Conservation (phyloP, 2,888 invertebrate species). For the Caenorhabditis sp. region DNA sequence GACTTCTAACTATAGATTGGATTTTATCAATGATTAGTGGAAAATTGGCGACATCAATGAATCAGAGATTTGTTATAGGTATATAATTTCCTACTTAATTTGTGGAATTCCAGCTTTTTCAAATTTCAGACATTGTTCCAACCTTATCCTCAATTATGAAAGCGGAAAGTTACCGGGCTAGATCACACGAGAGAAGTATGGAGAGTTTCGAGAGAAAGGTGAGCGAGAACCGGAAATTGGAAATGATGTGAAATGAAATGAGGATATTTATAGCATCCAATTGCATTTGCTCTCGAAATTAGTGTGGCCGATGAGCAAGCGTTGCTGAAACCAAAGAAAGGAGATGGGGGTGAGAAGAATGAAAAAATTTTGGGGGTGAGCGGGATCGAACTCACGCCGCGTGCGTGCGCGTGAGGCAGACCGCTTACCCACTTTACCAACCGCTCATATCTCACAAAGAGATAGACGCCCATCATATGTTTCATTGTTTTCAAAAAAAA, state of each 20-base stretch:
- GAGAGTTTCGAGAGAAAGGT: conserved; percentile 45
- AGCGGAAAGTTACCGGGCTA: conserved; percentile 37
- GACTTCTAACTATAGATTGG: conserved; percentile 67
- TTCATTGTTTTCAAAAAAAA: not conserved
- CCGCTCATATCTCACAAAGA: too few relatives aligned
- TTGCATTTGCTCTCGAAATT: conserved; percentile 61
- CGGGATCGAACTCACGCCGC: too few relatives aligned
- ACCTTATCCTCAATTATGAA: conserved; percentile 41
- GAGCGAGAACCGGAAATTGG: not conserved
- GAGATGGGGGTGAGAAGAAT: not conserved
- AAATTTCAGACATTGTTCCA: conserved; percentile 49
- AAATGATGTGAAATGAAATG: too few relatives aligned
- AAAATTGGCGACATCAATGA: conserved; percentile 56
- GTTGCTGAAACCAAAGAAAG: conserved; percentile 26
- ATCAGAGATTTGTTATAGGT: conserved; percentile 56
- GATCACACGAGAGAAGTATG: conserved; percentile 37
- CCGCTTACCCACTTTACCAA: too few relatives aligned
- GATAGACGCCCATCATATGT: too few relatives aligned
- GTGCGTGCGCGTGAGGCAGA: too few relatives aligned
- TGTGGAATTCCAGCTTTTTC: too few relatives aligned
- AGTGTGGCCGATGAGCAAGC: conserved; percentile 51
- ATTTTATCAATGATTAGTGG: conserved; percentile 66
- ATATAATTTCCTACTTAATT: too few relatives aligned
- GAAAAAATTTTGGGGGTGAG: too few relatives aligned
- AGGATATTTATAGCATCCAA: conserved; percentile 50